Evolutionary conservation across 2,113 vertebrate genomes (phyloP).

Genomic region (Rhombomys opimus): DNA sequence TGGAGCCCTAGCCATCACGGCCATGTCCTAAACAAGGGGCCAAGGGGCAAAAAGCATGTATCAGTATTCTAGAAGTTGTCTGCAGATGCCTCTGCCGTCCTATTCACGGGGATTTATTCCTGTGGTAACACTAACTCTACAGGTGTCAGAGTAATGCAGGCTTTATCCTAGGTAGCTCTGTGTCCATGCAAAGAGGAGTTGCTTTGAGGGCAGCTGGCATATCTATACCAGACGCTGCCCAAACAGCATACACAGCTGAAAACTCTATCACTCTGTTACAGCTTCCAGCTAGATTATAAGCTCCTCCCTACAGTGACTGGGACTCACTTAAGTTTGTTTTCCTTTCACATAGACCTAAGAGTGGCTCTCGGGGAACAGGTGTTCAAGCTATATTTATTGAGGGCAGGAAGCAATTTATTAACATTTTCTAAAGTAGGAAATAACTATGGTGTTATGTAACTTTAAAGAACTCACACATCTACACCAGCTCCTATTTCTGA

Average conservation of each 20-base stretch:
- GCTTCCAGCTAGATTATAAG: not conserved
- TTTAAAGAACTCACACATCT: not conserved
- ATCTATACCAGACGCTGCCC: not conserved
- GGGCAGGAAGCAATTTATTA: not conserved
- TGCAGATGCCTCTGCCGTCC: not conserved
- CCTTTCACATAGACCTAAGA: rapidly evolving
- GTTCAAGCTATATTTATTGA: not conserved
- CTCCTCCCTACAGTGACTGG: too few relatives aligned
- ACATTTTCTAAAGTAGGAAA: not conserved
- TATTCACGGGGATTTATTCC: not conserved
- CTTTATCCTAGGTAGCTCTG: not conserved
- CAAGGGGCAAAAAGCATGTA: too few relatives aligned
- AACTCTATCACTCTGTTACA: rapidly evolving
- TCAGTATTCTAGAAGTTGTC: not conserved
- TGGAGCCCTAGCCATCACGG: not conserved
- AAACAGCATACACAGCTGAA: not conserved
- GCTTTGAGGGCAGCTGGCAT: not conserved
- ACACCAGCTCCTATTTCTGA: not conserved
- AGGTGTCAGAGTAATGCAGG: not conserved
- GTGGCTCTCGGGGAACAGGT: not conserved
- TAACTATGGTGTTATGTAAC: not conserved
- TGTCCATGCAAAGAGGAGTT: not conserved
- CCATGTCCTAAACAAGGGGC: not conserved
- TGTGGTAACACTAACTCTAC: not conserved
- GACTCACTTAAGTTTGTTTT: not conserved